phyloP scores from a whole-genome alignment of 2,113 vertebrate genomes.

The Dipodomys stephensi region DNA sequence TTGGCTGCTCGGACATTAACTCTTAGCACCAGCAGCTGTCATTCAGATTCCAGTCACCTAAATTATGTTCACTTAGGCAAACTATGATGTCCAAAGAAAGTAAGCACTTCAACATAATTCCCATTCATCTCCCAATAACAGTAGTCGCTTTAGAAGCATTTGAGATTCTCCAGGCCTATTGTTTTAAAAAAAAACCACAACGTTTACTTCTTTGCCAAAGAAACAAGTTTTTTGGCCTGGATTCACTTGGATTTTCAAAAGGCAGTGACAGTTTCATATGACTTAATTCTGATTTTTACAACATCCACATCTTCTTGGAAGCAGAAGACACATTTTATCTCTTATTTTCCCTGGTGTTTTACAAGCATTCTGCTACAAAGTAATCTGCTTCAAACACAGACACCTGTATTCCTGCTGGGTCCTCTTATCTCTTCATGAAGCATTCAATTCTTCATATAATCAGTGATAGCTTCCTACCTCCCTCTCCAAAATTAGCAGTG shows the following conservation, averaged over 20 bases:
- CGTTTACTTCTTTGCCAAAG: conserved; percentile 61
- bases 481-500: conserved; percentile 4
- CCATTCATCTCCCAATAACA: conserved; percentile 31
- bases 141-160: conserved; percentile 49
- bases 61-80: conserved; percentile 51
- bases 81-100: conserved; percentile 49
- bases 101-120: conserved; percentile 48
- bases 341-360: conserved; percentile 54
- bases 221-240: background rate
- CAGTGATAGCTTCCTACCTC: background rate
- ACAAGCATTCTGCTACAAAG: conserved; percentile 42
- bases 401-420: background rate
- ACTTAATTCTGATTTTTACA: conserved; percentile 75
- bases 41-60: conserved; percentile 77
- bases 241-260: conserved; percentile 64
- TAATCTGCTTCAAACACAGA: conserved; percentile 58
- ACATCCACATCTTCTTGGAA: conserved; percentile 62
- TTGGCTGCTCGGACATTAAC: conserved; percentile 79
- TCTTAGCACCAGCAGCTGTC: conserved; percentile 73
- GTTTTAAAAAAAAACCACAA: conserved; percentile 50
- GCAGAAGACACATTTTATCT: conserved; percentile 47
- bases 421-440: background rate
- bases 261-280: conserved; percentile 66
- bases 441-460: conserved; percentile 27
- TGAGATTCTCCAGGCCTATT: conserved; percentile 43